These are phyloP conservation scores for Syritta pipiens DNA, from an alignment of 2,888 invertebrate species.

Conservation along the genomic window DNA sequence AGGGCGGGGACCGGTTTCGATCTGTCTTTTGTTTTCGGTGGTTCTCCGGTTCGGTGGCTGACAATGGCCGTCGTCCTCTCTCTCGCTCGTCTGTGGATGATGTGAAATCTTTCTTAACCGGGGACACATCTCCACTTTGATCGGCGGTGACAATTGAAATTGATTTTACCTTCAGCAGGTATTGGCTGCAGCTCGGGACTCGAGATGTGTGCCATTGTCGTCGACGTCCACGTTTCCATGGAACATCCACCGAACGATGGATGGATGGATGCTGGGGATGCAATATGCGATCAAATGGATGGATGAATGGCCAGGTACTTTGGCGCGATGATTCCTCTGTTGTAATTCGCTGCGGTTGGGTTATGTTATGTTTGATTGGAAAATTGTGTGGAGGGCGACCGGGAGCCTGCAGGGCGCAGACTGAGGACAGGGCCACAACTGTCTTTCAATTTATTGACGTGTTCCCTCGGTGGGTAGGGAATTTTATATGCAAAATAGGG, in stretches of 20 bases:
- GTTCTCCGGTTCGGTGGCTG: conserved; percentile 18
- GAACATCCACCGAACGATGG: conserved; percentile 41
- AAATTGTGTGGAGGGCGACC: conserved; percentile 13
- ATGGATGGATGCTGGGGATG: conserved; percentile 34
- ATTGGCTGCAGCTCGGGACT: conserved; percentile 9
- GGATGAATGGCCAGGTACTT: conserved; percentile 56
- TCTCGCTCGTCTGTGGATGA: conserved; percentile 38
- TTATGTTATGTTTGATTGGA: conserved; percentile 58
- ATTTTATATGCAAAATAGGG: conserved; percentile 63
- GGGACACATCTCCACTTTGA: conserved; percentile 66
- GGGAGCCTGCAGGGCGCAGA: background rate
- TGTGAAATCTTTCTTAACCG: conserved; percentile 63
- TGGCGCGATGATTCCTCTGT: conserved; percentile 50
- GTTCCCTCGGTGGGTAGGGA: conserved; percentile 44
- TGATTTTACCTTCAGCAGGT: conserved; percentile 58
- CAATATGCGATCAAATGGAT: conserved; percentile 40
- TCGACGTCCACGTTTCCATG: conserved; percentile 56
- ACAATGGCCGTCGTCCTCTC: conserved; percentile 47
- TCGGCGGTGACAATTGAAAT: conserved; percentile 70
- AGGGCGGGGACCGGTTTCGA: conserved; percentile 33
- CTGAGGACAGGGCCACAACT: conserved; percentile 29
- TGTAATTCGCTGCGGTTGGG: conserved; percentile 59
- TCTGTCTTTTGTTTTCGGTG: conserved; percentile 56
- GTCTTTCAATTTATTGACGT: conserved; percentile 68
- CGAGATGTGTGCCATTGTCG: conserved; percentile 27